Evolutionary conservation across 2,113 vertebrate genomes (phyloP).

Genomic region (Pedetes capensis): DNA sequence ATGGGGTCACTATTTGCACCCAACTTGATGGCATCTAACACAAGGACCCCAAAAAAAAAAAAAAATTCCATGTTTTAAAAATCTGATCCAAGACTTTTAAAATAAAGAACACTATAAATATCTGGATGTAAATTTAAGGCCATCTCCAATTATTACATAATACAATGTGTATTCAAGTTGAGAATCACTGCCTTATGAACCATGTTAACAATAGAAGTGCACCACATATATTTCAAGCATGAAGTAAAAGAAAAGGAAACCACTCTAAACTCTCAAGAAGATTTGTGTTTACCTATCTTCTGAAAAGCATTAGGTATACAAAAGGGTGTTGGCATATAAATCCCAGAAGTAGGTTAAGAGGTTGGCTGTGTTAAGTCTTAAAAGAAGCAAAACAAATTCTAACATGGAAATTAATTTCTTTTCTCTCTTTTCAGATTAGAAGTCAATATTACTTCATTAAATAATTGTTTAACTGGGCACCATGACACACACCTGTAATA

Average conservation of each 20-base stretch:
- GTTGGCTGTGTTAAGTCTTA: not conserved
- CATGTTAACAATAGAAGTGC: not conserved
- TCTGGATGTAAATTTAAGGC: not conserved
- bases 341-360: not conserved
- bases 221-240: not conserved
- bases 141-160: not conserved
- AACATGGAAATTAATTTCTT: not conserved
- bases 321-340: not conserved
- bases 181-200: not conserved
- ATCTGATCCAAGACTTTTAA: slow-evolving; percentile 26
- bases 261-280: not conserved
- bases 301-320: not conserved
- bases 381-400: not conserved
- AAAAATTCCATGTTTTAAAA: slow-evolving; percentile 40
- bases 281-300: not conserved
- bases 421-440: not conserved
- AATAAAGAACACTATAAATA: slow-evolving; percentile 27
- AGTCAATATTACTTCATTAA: not conserved
- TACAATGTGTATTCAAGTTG: not conserved
- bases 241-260: not conserved
- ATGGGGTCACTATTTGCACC: no score
- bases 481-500: no score
- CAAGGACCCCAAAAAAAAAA: not conserved
- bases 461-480: no score
- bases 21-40: no score